Percentiles rank a stretch among this genome's conserved stretches.
These are phyloP conservation scores for Pterocles orientalis DNA, from an alignment of 2,113 vertebrate species.

Conservation along the genomic window DNA sequence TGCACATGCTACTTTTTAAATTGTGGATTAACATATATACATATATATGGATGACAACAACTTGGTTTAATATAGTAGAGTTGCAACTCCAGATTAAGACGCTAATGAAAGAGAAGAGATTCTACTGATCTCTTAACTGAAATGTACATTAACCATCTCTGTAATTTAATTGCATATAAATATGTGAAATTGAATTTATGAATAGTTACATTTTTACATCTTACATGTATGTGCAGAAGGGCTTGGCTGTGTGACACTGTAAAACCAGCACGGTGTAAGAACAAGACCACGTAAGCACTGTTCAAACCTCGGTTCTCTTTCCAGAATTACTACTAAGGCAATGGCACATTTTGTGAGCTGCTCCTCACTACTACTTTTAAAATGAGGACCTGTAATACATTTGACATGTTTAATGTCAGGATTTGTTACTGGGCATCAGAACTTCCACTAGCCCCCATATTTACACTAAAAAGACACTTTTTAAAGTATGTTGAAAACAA, in stretches of 20 bases:
- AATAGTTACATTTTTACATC: not conserved
- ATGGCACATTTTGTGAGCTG: not conserved
- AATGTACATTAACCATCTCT: not conserved
- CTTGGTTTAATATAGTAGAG: not conserved
- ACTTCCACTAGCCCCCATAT: not conserved
- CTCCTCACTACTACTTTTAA: not conserved
- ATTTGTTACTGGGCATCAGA: not conserved
- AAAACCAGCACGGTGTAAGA: not conserved
- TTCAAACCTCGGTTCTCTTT: not conserved
- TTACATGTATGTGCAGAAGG: not conserved
- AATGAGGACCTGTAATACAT: not conserved
- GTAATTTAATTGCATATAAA: not conserved
- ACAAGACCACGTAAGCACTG: accelerated
- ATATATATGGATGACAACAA: not conserved
- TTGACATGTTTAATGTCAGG: not conserved
- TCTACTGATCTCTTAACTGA: not conserved
- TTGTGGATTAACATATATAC: not conserved
- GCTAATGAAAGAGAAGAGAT: not conserved
- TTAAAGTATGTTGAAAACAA: not conserved
- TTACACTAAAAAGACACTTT: not conserved
- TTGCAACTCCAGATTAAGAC: not conserved
- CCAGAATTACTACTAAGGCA: not conserved
- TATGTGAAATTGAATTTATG: not conserved
- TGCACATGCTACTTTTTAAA: not conserved
- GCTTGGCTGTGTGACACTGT: not conserved